Conservation (phyloP, 2,797 vertebrate genomes). For the Bradypodion ventrale region DNA sequence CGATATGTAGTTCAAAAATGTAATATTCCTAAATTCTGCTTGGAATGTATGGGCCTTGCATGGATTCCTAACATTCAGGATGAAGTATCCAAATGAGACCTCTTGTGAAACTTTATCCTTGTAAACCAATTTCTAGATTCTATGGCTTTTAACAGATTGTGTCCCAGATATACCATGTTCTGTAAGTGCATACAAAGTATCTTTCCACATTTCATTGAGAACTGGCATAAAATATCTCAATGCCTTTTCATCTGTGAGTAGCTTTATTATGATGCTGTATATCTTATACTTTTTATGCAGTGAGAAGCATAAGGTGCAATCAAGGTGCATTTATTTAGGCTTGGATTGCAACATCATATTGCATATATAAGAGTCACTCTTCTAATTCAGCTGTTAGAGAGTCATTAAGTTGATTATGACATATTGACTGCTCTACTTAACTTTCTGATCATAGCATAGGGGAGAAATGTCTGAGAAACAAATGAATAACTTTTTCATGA, state of each 20-base stretch:
- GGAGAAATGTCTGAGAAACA: slow-evolving; percentile 51
- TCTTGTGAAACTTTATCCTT: background rate
- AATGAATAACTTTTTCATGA: slow-evolving; percentile 61
- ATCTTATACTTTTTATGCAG: slow-evolving; percentile 33
- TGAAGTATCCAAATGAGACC: background rate
- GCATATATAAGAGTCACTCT: slow-evolving; percentile 70
- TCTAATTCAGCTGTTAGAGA: slow-evolving; percentile 72
- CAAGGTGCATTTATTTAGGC: slow-evolving; percentile 64
- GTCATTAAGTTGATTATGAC: slow-evolving; percentile 72
- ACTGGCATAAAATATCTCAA: slow-evolving; percentile 22
- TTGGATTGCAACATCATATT: slow-evolving; percentile 63
- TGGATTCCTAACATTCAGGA: background rate
- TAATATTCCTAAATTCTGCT: slow-evolving; percentile 9
- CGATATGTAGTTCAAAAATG: background rate
- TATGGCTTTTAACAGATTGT: background rate
- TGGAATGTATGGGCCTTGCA: slow-evolving; percentile 43
- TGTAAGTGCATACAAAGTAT: background rate
- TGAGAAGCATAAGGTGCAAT: slow-evolving; percentile 64
- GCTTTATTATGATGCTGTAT: slow-evolving; percentile 24
- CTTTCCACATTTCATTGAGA: slow-evolving; percentile 6
- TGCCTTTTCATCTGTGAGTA: slow-evolving; percentile 33
- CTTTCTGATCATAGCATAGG: slow-evolving; percentile 49
- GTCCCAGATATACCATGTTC: background rate
- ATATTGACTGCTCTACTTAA: slow-evolving; percentile 68
- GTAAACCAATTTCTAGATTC: too few species aligned